phyloP scores from a whole-genome alignment of 1,140 invertebrate genomes.

The Tetranychus urticae region DNA sequence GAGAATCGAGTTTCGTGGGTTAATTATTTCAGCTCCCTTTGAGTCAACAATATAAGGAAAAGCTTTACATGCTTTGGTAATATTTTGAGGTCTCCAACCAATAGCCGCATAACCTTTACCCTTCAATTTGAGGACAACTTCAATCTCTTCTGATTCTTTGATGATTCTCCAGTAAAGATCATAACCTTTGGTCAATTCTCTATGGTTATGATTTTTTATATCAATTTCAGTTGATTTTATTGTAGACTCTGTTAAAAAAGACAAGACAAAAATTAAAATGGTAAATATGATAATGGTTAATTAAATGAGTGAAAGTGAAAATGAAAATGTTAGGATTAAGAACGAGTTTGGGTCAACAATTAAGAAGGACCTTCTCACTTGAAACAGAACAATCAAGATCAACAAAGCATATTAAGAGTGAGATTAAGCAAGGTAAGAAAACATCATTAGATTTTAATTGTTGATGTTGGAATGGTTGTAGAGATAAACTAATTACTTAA shows the following conservation, averaged over 20 bases:
- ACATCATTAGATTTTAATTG: too few species aligned
- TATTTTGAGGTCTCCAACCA: slow-evolving; percentile 43
- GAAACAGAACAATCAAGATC: too few species aligned
- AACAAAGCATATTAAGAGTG: too few species aligned
- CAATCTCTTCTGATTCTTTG: slow-evolving; percentile 19
- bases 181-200: not conserved
- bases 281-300: too few species aligned
- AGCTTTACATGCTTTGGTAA: slow-evolving; percentile 8
- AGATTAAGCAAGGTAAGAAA: too few species aligned
- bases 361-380: too few species aligned
- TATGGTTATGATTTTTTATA: not conserved
- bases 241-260: not conserved
- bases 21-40: not conserved
- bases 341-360: too few species aligned
- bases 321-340: too few species aligned
- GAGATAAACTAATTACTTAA: too few species aligned
- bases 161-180: not conserved
- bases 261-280: not conserved
- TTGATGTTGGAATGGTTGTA: too few species aligned
- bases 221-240: not conserved
- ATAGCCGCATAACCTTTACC: slow-evolving; percentile 59
- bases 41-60: slow-evolving; percentile 26
- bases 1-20: not conserved
- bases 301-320: too few species aligned
- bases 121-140: slow-evolving; percentile 33